Conservation (phyloP, 53 echinoderm and acorn worm species). For the Astropecten irregularis region DNA sequence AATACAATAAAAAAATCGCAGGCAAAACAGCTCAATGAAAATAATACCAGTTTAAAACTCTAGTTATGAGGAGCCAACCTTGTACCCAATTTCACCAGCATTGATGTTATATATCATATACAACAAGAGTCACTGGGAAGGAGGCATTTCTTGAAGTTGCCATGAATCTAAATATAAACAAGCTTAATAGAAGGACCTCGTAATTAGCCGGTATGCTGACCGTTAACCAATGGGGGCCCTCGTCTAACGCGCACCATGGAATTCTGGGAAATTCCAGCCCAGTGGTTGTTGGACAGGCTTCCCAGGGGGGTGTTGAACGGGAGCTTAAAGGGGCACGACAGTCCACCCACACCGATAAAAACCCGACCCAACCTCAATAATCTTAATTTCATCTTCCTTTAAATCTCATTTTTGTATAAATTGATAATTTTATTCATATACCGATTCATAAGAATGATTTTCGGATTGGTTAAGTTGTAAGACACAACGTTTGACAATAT, state of each 20-base stretch:
- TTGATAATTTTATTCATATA: no score
- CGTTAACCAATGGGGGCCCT: constrained; percentile 10
- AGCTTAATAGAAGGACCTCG: neutral
- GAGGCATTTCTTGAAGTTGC: neutral
- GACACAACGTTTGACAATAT: neutral
- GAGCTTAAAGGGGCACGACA: constrained; percentile 12
- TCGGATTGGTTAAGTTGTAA: no score
- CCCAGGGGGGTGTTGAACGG: neutral
- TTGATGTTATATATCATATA: neutral
- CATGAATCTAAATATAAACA: constrained; percentile 16
- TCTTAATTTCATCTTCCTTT: neutral
- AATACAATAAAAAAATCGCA: no score
- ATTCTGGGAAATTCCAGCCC: constrained; percentile 53
- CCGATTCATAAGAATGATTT: no score
- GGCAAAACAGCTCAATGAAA: no score
- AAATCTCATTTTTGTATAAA: no score
- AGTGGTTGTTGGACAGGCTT: constrained; percentile 35
- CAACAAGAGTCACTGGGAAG: constrained; percentile 12
- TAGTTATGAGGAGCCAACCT: neutral
- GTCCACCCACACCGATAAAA: neutral
- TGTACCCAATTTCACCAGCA: neutral
- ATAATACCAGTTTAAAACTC: no score
- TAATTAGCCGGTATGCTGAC: constrained; percentile 38
- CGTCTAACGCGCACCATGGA: constrained; percentile 1
- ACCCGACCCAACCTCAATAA: neutral